Evolutionary conservation across 2,888 invertebrate species (phyloP).

Genomic region (Malacosoma neustria): DNA sequence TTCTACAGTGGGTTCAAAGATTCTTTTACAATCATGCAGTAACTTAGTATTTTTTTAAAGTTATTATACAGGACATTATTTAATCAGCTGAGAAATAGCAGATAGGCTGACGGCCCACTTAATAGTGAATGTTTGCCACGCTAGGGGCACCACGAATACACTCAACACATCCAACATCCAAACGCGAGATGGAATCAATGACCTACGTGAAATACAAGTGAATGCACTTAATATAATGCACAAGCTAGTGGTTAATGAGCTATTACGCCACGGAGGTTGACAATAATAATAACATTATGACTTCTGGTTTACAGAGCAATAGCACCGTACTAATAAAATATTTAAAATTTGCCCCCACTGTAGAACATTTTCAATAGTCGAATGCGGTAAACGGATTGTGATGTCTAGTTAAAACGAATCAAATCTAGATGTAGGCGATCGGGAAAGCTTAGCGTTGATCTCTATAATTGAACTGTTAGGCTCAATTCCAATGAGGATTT

Average conservation of each 20-base stretch:
- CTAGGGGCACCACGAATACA: no score
- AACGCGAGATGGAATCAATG: no score
- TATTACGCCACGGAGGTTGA: no score
- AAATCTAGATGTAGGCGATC: constrained; percentile 56
- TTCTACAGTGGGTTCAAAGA: constrained; percentile 33
- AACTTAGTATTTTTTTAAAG: constrained; percentile 4
- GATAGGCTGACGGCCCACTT: no score
- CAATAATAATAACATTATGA: no score
- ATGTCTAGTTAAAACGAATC: constrained; percentile 63
- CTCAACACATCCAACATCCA: no score
- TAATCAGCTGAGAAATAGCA: background rate
- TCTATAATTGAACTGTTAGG: constrained; percentile 46
- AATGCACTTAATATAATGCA: no score
- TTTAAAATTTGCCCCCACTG: constrained; percentile 25
- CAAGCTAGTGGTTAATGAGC: no score
- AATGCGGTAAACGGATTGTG: constrained; percentile 58
- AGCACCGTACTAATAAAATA: no score
- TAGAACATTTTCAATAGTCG: constrained; percentile 54
- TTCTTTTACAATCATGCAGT: constrained; percentile 1
- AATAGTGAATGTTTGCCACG: no score
- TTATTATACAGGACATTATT: background rate
- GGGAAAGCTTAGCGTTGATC: constrained; percentile 25
- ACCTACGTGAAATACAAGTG: no score
- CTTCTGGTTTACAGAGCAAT: no score
- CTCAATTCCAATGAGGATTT: constrained; percentile 26